phyloP scores from a whole-genome alignment of 2,888 invertebrate genomes.

The Rhodophaea formosa region DNA sequence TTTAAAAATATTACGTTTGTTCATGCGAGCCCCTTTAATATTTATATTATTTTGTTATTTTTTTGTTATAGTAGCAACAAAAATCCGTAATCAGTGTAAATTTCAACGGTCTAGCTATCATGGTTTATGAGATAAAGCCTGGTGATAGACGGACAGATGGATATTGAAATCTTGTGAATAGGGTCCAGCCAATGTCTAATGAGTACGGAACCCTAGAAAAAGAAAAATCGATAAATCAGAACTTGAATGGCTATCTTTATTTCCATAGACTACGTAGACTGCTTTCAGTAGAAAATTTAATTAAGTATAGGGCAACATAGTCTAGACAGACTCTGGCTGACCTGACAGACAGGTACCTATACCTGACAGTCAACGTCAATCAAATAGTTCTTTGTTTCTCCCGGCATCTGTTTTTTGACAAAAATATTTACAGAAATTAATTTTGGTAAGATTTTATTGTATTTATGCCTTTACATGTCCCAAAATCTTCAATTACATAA shows the following conservation, averaged over 20 bases:
- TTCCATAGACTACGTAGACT: too few relatives aligned
- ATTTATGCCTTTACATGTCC: neutral
- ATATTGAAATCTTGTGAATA: too few relatives aligned
- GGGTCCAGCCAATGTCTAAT: too few relatives aligned
- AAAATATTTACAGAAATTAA: constrained; percentile 16
- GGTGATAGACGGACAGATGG: too few relatives aligned
- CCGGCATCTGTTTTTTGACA: constrained; percentile 37
- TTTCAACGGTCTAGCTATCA: too few relatives aligned
- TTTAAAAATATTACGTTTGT: too few relatives aligned
- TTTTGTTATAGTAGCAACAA: too few relatives aligned
- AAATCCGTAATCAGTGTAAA: too few relatives aligned
- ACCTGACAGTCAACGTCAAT: neutral
- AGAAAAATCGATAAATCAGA: neutral
- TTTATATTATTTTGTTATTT: too few relatives aligned
- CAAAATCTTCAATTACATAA: neutral
- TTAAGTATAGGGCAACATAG: neutral
- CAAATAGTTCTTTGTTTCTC: constrained; percentile 31
- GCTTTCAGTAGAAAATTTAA: neutral
- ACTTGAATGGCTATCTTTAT: neutral
- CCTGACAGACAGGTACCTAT: neutral
- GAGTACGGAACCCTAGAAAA: too few relatives aligned
- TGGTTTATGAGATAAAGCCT: too few relatives aligned
- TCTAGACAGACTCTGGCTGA: neutral
- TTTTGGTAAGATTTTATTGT: constrained; percentile 19
- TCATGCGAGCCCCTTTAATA: too few relatives aligned